Evolutionary conservation across 2,888 invertebrate species (phyloP).

Genomic region (Microplitis manilae): DNA sequence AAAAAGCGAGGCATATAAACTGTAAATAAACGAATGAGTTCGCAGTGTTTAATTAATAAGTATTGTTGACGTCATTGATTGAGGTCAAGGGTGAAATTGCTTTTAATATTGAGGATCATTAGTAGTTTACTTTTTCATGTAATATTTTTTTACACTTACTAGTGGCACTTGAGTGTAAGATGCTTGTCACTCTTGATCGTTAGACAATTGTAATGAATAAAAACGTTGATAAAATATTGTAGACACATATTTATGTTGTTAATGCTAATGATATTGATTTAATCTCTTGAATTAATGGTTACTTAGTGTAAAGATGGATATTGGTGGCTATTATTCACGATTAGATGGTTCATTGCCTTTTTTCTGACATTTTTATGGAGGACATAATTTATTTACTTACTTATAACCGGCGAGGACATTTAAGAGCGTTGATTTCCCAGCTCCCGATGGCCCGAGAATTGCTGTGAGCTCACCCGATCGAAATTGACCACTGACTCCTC

Average conservation of each 20-base stretch:
- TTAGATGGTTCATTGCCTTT: too few relatives aligned
- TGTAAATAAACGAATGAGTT: slow-evolving; percentile 3
- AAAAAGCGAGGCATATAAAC: neutral
- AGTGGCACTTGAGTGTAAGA: too few relatives aligned
- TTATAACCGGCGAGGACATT: slow-evolving; percentile 94
- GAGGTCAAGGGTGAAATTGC: neutral
- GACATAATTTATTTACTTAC: slow-evolving; percentile 73
- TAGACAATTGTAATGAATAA: too few relatives aligned
- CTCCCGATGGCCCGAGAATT: slow-evolving; percentile 94
- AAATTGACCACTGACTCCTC: slow-evolving; percentile 87
- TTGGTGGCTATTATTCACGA: neutral
- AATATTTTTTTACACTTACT: neutral
- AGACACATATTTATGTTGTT: too few relatives aligned
- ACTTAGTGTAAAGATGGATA: neutral
- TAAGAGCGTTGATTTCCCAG: slow-evolving; percentile 91
- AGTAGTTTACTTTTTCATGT: slow-evolving; percentile 2
- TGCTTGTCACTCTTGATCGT: too few relatives aligned
- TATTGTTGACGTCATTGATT: neutral
- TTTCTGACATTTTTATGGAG: neutral
- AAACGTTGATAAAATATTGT: too few relatives aligned
- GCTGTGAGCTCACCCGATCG: slow-evolving; percentile 89
- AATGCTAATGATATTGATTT: too few relatives aligned
- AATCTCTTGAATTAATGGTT: too few relatives aligned
- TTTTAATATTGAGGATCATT: neutral
- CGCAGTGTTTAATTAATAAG: neutral